Base-by-base conservation (phyloP, 2,888 invertebrate species). In the Cephalotes varians region DNA sequence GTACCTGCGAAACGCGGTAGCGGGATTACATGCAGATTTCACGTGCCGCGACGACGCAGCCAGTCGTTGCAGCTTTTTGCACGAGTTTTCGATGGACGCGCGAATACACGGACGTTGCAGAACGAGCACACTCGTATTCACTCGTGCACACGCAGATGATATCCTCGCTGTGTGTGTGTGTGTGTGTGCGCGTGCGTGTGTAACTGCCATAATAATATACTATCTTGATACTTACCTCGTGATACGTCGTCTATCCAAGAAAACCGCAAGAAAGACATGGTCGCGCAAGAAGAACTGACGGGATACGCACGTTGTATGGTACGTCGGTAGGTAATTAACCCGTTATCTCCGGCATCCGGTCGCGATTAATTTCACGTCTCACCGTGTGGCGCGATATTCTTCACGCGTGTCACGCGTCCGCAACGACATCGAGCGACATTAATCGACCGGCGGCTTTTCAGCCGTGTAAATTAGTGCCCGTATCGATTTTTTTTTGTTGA, bases 351-450 rank as follows among this genome's bases (percentile, higher is more conserved):
- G 82, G 34, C 71, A 90, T 92, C 91, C 89, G 85, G 83, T 85
- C 88, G 88, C 91, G 92, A 92, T 92, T 93, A 93, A 93, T 93
- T 93, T 92, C 91, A 91, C 91, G 91, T 92, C 91, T 89, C 88
- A 90, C 88, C 87, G 87, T 89, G 72, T 82, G 54, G 54, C 73
- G 58, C 64, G 81, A 74, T 81, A 81, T 84, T 79, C 81, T 72
- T 82, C 83, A 76, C 85, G 79, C 89, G 83, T 81, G 82, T 74
- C 71, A 51, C 81, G 80, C 67, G 49, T 31, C 31, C 47, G 49
- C 21, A 21, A 28, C 80, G 80, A 80, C 77, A 62, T 80, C 73
- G 60, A 60, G 77, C 37, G 76, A 54, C 76, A 82, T 87, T 85
- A 85, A 87, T 87, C 87, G 81, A 81, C 71, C 73, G 77, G 12